Percentiles rank a stretch among this genome's conserved stretches.
Evolutionary conservation across 1,140 invertebrate species (phyloP).

Genomic region (Bombus pyrosoma): DNA sequence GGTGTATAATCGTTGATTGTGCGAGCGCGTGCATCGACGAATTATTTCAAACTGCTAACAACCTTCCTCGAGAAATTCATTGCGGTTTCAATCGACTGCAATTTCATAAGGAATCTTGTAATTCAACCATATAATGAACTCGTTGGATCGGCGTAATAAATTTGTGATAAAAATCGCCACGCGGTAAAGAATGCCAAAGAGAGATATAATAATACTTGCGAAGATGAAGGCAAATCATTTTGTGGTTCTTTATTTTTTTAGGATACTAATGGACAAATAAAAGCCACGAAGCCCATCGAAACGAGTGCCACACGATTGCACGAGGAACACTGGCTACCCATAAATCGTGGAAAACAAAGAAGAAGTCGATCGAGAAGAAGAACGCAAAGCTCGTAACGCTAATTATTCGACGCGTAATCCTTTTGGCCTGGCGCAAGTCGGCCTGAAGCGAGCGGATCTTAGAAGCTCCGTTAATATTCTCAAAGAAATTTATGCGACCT

Average conservation of each 20-base stretch:
- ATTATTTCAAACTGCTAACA: neutral
- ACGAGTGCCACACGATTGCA: too few species aligned
- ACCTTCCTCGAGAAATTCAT: neutral
- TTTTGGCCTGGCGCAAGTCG: conserved; percentile 4
- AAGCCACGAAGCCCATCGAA: too few species aligned
- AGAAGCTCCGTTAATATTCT: conserved; percentile 48
- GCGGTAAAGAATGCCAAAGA: neutral
- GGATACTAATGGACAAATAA: too few species aligned
- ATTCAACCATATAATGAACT: conserved; percentile 7
- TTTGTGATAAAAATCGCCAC: neutral
- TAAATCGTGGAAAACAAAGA: too few species aligned
- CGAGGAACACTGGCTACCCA: too few species aligned
- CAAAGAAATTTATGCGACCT: conserved; percentile 50
- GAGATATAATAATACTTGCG: neutral
- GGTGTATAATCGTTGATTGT: too few species aligned
- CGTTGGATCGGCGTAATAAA: neutral
- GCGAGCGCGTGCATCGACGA: conserved; percentile 2
- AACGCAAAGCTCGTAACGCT: neutral
- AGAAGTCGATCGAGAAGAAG: too few species aligned
- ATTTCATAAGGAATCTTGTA: conserved; percentile 38
- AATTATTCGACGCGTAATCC: neutral
- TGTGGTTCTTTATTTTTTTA: neutral
- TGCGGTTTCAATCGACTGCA: conserved; percentile 36
- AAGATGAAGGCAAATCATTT: neutral
- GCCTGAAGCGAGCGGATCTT: conserved; percentile 33